These are phyloP conservation scores for Caenorhabditis briggsae DNA, from an alignment of 1,140 invertebrate genomes.

Conservation along the genomic window DNA sequence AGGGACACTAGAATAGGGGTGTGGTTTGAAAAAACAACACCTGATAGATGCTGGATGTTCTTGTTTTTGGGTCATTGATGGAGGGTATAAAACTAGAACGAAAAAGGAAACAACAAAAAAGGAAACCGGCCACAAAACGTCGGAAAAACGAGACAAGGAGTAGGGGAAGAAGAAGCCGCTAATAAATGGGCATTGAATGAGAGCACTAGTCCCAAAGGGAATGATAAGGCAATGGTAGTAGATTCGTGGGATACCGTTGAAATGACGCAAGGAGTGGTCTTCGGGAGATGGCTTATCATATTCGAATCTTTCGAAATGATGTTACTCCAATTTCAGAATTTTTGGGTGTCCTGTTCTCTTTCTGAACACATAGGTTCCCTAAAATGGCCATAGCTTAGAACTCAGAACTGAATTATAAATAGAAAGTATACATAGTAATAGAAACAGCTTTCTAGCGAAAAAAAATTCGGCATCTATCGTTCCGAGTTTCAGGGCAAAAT, in stretches of 20 bases:
- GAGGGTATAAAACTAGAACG: not conserved
- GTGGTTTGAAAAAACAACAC: slow-evolving; percentile 14
- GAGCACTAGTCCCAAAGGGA: slow-evolving; percentile 44
- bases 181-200: slow-evolving; percentile 55
- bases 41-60: slow-evolving; percentile 20
- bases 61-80: slow-evolving; percentile 46
- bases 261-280: too few species aligned
- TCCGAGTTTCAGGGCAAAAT: slow-evolving; percentile 33
- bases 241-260: not conserved
- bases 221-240: not conserved
- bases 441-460: too few species aligned
- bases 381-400: too few species aligned
- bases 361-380: too few species aligned
- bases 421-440: too few species aligned
- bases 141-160: slow-evolving; percentile 32
- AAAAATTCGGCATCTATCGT: not conserved
- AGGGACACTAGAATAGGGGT: not conserved
- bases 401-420: too few species aligned
- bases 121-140: slow-evolving; percentile 14
- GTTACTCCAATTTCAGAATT: too few species aligned
- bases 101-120: not conserved
- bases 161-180: slow-evolving; percentile 40
- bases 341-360: too few species aligned
- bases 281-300: too few species aligned
- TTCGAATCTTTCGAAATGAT: too few species aligned